A percentile compares a stretch with the other conserved stretches of the same genome.
phyloP scores from a whole-genome alignment of 2,888 invertebrate species.

The Sminthurinus aureus region DNA sequence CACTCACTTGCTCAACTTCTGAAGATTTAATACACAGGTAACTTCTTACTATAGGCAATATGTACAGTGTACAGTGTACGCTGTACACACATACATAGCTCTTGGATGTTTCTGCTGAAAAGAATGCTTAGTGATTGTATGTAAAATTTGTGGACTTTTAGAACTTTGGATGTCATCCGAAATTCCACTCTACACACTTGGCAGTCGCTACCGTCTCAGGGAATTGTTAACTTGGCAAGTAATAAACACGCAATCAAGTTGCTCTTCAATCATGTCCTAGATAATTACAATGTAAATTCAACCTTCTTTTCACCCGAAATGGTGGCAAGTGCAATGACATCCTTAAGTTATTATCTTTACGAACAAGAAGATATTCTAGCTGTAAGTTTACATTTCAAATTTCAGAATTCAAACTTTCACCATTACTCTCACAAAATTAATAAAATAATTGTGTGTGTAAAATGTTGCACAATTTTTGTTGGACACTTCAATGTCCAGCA shows the following conservation, averaged over 20 bases:
- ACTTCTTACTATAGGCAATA: not conserved
- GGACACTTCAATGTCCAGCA: too few relatives aligned
- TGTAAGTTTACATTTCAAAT: conserved; percentile 16
- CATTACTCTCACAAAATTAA: too few relatives aligned
- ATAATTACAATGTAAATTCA: not conserved
- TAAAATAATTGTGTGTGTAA: too few relatives aligned
- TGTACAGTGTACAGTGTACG: too few relatives aligned
- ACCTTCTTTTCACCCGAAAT: conserved; percentile 11
- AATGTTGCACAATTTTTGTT: too few relatives aligned
- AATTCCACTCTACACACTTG: not conserved
- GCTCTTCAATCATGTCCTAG: conserved; percentile 8
- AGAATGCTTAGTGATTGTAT: too few relatives aligned
- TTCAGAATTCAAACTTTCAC: not conserved
- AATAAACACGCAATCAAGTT: conserved; percentile 12
- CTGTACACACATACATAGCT: too few relatives aligned
- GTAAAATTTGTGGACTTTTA: not conserved
- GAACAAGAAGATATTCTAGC: conserved; percentile 9
- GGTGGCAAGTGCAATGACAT: not conserved
- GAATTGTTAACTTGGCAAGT: conserved; percentile 7
- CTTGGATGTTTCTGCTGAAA: too few relatives aligned
- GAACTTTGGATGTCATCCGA: conserved; percentile 11
- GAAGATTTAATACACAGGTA: conserved; percentile 6
- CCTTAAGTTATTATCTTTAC: conserved; percentile 14
- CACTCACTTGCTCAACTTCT: conserved; percentile 13
- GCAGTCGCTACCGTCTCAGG: not conserved